Evolutionary conservation across 1,140 invertebrate species (phyloP).

Genomic region (Oedothorax gibbosus): DNA sequence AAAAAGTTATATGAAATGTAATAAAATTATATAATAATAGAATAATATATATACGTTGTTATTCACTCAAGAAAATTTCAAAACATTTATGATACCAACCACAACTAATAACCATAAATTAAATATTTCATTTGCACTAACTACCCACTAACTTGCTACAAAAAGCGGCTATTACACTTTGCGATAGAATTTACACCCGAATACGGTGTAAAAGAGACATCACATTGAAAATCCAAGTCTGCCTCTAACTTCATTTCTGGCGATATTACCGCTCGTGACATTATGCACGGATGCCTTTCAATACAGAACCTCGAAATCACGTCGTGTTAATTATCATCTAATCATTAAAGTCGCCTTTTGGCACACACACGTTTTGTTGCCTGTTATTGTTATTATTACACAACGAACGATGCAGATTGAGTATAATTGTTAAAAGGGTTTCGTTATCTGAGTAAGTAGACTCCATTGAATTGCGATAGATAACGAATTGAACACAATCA

Average conservation of each 20-base stretch:
- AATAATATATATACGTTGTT: too few species aligned
- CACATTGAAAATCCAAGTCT: too few species aligned
- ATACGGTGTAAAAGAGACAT: too few species aligned
- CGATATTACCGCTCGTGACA: slow-evolving; percentile 9
- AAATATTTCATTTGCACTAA: too few species aligned
- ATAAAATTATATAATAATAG: too few species aligned
- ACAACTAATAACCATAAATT: too few species aligned
- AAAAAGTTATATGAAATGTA: too few species aligned
- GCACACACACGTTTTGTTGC: slow-evolving; percentile 26
- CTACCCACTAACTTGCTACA: too few species aligned
- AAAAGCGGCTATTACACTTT: too few species aligned
- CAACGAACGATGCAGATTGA: neutral
- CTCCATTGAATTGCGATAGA: neutral
- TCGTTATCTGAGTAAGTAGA: neutral
- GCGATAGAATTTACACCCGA: too few species aligned
- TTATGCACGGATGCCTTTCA: slow-evolving; percentile 42
- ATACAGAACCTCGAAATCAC: slow-evolving; percentile 24
- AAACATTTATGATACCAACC: too few species aligned
- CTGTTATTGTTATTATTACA: slow-evolving; percentile 14
- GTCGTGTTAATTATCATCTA: slow-evolving; percentile 42
- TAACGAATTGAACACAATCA: slow-evolving; percentile 3
- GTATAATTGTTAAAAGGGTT: slow-evolving; percentile 23
- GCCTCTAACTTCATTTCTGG: neutral
- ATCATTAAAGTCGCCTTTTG: slow-evolving; percentile 38
- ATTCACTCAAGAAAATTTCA: too few species aligned